phyloP scores from a whole-genome alignment of 1,140 invertebrate species.

The Orussus abietinus region DNA sequence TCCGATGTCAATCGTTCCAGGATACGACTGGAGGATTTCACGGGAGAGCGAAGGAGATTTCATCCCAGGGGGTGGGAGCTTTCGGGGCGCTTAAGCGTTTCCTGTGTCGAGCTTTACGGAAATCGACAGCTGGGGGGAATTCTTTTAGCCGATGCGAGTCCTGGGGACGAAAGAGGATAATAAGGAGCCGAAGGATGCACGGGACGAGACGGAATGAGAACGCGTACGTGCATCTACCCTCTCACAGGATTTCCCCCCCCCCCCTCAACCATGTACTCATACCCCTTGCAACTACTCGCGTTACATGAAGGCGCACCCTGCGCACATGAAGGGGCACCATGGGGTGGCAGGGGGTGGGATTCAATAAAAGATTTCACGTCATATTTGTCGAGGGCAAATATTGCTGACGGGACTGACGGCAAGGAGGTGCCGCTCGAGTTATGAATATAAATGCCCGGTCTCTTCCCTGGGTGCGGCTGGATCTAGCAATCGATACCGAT shows the following conservation, averaged over 20 bases:
- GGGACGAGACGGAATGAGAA: too few relatives aligned
- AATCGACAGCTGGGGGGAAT: slow-evolving; percentile 13
- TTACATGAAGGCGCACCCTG: too few relatives aligned
- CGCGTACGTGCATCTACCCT: too few relatives aligned
- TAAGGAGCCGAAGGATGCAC: slow-evolving; percentile 12
- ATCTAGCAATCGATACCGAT: background rate
- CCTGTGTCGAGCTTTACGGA: slow-evolving; percentile 2
- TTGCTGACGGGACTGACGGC: slow-evolving; percentile 20
- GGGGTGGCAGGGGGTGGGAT: too few relatives aligned
- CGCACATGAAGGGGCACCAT: too few relatives aligned
- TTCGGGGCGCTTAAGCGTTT: slow-evolving; percentile 14
- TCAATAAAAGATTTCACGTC: slow-evolving; percentile 19
- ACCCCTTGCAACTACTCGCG: too few relatives aligned
- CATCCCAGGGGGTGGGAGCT: too few relatives aligned
- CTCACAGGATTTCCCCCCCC: too few relatives aligned
- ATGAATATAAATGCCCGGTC: slow-evolving; percentile 31
- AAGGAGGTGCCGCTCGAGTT: slow-evolving; percentile 18
- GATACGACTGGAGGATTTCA: slow-evolving; percentile 11
- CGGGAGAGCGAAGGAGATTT: slow-evolving; percentile 19
- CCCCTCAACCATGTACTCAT: too few relatives aligned
- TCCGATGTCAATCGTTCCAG: too few relatives aligned
- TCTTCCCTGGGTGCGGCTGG: slow-evolving; percentile 7
- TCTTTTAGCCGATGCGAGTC: slow-evolving; percentile 7
- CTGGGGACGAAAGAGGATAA: slow-evolving; percentile 11
- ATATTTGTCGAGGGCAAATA: slow-evolving; percentile 31